These are phyloP conservation scores for Neopipo cinnamomea DNA, from an alignment of 2,113 vertebrate species.

Conservation along the genomic window DNA sequence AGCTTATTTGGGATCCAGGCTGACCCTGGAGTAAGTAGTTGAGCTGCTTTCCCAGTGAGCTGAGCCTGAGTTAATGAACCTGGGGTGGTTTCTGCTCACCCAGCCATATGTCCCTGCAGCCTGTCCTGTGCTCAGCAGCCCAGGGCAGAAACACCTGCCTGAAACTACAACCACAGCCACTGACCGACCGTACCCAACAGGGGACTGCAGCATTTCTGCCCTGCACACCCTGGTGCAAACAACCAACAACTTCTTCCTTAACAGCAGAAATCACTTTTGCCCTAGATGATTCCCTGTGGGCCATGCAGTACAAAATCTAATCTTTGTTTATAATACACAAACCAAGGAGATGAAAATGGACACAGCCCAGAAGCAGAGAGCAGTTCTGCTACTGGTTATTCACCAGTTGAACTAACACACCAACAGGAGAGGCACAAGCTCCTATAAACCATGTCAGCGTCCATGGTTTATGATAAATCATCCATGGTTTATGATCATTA, in stretches of 20 bases:
- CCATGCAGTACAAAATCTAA: not conserved
- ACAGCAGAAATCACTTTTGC: not conserved
- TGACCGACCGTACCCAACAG: rapidly evolving
- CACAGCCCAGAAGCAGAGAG: not conserved
- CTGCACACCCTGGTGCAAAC: not conserved
- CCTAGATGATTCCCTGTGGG: not conserved
- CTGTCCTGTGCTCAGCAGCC: not conserved
- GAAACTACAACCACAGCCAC: not conserved
- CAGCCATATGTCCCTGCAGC: not conserved
- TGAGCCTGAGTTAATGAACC: not conserved
- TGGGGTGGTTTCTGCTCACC: not conserved
- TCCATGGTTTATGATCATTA: not conserved
- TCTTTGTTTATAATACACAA: not conserved
- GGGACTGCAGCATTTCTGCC: not conserved
- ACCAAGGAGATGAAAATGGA: not conserved
- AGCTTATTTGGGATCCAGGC: constrained; percentile 15
- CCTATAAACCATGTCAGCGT: not conserved
- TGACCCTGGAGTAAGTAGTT: constrained; percentile 28
- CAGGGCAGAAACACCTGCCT: not conserved
- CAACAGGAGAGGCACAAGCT: not conserved
- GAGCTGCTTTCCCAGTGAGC: constrained; percentile 1
- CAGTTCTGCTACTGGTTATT: not conserved
- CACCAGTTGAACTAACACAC: not conserved
- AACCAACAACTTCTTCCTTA: not conserved
- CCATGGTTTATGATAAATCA: not conserved